A percentile compares a stretch with the other conserved stretches of the same genome.
Evolutionary conservation across 2,113 vertebrate genomes (phyloP).

Genomic region (Oryzias curvinotus): DNA sequence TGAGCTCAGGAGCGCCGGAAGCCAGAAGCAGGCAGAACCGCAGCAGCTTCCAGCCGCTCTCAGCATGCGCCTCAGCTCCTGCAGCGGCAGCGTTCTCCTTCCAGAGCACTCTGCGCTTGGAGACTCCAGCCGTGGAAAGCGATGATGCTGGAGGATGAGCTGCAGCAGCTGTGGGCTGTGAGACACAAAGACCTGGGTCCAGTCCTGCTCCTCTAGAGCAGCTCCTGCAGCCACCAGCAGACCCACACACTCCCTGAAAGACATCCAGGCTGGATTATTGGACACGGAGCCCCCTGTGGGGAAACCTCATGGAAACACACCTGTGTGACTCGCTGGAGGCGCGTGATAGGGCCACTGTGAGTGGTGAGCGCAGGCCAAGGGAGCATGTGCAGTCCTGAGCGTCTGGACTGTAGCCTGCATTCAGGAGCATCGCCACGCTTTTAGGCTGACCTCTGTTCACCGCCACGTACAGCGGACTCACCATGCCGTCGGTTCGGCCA

Average conservation of each 20-base stretch:
- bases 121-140: constrained; percentile 20
- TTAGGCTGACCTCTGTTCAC: constrained; percentile 64
- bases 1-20: constrained; percentile 84
- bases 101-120: neutral
- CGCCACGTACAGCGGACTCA: constrained; percentile 92
- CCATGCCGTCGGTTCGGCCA: constrained; percentile 76
- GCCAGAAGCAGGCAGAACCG: constrained; percentile 75
- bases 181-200: constrained; percentile 46
- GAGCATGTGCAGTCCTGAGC: constrained; percentile 81
- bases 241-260: constrained; percentile 51
- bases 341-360: constrained; percentile 46
- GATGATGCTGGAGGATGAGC: constrained; percentile 62
- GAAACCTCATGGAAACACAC: constrained; percentile 5
- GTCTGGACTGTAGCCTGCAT: constrained; percentile 84
- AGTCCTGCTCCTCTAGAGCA: constrained; percentile 36
- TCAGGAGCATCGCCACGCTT: constrained; percentile 80
- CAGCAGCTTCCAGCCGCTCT: constrained; percentile 39
- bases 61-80: constrained; percentile 55
- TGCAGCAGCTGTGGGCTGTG: constrained; percentile 55
- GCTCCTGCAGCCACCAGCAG: constrained; percentile 71
- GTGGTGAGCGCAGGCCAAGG: constrained; percentile 78
- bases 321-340: constrained; percentile 9
- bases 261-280: neutral
- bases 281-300: neutral
- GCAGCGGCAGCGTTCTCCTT: constrained; percentile 2